phyloP scores from a whole-genome alignment of 2,797 vertebrate species.

The Pseudochirops corinnae region DNA sequence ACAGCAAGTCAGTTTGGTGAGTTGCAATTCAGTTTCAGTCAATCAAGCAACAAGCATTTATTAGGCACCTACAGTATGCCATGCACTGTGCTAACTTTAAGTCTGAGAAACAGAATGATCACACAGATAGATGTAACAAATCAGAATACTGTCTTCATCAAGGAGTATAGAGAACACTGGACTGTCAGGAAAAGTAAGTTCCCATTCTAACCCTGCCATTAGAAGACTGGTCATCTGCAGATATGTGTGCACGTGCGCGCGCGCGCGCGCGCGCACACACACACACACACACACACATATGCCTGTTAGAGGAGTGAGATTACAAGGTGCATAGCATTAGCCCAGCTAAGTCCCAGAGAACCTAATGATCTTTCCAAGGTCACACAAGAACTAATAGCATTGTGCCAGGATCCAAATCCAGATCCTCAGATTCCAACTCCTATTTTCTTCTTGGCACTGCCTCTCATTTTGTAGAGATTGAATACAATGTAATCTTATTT shows the following conservation, averaged over 20 bases:
- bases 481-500: not conserved
- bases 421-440: not conserved
- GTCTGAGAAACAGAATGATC: not conserved
- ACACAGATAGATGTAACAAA: not conserved
- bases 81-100: not conserved
- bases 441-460: not conserved
- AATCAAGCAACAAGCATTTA: not conserved
- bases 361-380: not conserved
- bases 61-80: not conserved
- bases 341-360: not conserved
- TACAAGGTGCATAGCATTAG: not conserved
- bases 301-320: not conserved
- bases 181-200: not conserved
- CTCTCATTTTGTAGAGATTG: not conserved
- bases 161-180: not conserved
- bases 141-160: not conserved
- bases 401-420: not conserved
- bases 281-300: not conserved
- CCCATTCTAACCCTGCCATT: not conserved
- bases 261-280: not conserved
- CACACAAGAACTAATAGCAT: not conserved
- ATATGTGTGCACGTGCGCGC: too few species aligned
- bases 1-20: not conserved
- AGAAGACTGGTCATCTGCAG: not conserved
- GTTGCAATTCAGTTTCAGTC: not conserved